Evolutionary conservation across 37 sponge, comb jelly and placozoan genomes (phyloP), one percentile per base, ranked within the genome.

Genomic region (Geodia barretti): DNA sequence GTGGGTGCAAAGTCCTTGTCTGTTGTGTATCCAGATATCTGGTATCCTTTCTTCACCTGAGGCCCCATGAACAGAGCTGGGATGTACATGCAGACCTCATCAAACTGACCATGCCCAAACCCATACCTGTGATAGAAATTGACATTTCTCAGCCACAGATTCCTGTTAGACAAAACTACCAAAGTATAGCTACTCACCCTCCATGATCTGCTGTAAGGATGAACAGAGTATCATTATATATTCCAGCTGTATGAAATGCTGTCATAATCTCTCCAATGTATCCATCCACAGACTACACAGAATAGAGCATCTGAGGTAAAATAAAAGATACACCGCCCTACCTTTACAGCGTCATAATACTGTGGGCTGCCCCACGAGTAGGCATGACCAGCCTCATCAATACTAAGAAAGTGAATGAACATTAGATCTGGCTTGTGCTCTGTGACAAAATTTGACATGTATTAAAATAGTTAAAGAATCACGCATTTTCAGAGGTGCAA

Each of bases 61-160:
- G 80, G 80, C 23, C 80, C 80, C 61, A 80, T 59, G 70, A 43
- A 80, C 58, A 80, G 54, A 33, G 80, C 80, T 32, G 80, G 80
- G 33, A 80, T 80, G 35, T 47, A 80, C 70, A 80, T 80, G 60
- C 36, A 29, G 21, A 25, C 54, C 58, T 80, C 80, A 28, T 69
- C 39, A 26, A 68, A 80, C 14, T 28, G 32, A 34, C 80, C 80
- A 68, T 80, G 80, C 35, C 70, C 47, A 59, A 21, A 30, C 8
- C 33, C 2, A 35, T 70, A 80, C 34, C 80, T 47, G n/a, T n/a
- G 54, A 47, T 17, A 47, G 54, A 47, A 47, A 47, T 47, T n/a
- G n/a, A n/a, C n/a, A n/a, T n/a, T n/a, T n/a, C n/a, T n/a, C n/a
- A n/a, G n/a, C n/a, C n/a, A n/a, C n/a, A n/a, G n/a, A n/a, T n/a